phyloP scores from a whole-genome alignment of 2,888 invertebrate genomes.

The Biston stratarius region DNA sequence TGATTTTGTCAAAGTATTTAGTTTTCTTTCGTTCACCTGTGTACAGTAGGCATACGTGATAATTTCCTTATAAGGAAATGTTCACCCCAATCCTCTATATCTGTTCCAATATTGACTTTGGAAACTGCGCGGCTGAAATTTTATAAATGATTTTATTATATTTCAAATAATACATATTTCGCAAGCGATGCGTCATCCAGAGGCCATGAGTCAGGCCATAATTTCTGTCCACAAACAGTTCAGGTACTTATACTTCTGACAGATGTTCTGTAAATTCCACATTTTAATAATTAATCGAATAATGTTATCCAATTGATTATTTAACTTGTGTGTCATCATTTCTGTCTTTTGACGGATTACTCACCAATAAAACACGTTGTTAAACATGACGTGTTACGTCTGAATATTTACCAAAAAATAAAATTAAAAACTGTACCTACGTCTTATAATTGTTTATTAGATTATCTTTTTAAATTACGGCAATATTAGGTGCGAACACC shows the following conservation, averaged over 20 bases:
- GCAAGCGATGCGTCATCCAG: slow-evolving; percentile 15
- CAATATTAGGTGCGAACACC: not conserved
- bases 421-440: not conserved
- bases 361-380: slow-evolving; percentile 3
- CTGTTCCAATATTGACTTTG: slow-evolving; percentile 19
- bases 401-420: not conserved
- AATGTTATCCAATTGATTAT: slow-evolving; percentile 18
- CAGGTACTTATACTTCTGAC: slow-evolving; percentile 25
- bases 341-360: slow-evolving; percentile 22
- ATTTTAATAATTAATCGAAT: slow-evolving; percentile 23
- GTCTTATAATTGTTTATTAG: not conserved
- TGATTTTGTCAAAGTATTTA: too few relatives aligned
- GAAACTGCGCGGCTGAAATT: slow-evolving; percentile 22
- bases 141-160: slow-evolving; percentile 20
- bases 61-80: slow-evolving; percentile 11
- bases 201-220: slow-evolving; percentile 40
- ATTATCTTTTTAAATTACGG: not conserved
- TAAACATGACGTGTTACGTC: not conserved
- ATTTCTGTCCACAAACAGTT: slow-evolving; percentile 16
- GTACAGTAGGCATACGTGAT: not conserved
- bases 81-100: not conserved
- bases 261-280: slow-evolving; percentile 31
- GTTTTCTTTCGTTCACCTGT: too few relatives aligned
- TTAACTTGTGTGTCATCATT: slow-evolving; percentile 29
- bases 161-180: slow-evolving; percentile 17